A percentile compares a stretch with the other conserved stretches of the same genome.
These are phyloP conservation scores for Euphydryas editha DNA, from an alignment of 2,888 invertebrate genomes.

Conservation along the genomic window DNA sequence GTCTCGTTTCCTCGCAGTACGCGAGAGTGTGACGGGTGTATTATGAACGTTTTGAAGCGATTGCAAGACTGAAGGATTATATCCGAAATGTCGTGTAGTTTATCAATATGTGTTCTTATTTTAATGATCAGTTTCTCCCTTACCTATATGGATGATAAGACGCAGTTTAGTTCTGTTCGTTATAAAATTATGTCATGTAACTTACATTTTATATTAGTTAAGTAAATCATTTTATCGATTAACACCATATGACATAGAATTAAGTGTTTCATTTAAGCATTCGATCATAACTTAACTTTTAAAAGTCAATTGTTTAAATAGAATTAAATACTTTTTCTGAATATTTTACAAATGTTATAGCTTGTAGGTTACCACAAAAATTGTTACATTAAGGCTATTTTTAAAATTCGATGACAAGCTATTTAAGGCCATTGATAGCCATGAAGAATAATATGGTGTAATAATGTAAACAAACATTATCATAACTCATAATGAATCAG, in stretches of 20 bases:
- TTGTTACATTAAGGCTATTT: too few relatives aligned
- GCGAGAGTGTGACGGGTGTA: conserved; percentile 32
- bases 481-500: not conserved
- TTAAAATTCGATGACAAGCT: too few relatives aligned
- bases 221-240: conserved; percentile 11
- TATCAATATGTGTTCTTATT: conserved; percentile 28
- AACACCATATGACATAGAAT: not conserved
- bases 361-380: too few relatives aligned
- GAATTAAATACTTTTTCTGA: not conserved
- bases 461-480: not conserved
- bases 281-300: not conserved
- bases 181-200: conserved; percentile 9
- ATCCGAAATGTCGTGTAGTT: conserved; percentile 23
- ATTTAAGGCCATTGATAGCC: too few relatives aligned
- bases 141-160: conserved; percentile 3
- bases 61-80: conserved; percentile 33
- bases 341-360: too few relatives aligned
- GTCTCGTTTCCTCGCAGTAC: conserved; percentile 16
- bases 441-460: too few relatives aligned
- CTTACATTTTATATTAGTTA: conserved; percentile 11
- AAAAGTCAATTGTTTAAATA: conserved; percentile 1
- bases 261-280: not conserved
- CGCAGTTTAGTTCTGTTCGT: not conserved
- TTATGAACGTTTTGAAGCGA: conserved; percentile 25
- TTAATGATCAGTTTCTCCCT: conserved; percentile 14